Evolutionary conservation across 2,113 vertebrate genomes (phyloP).

Genomic region (Cephalophus harveyi): DNA sequence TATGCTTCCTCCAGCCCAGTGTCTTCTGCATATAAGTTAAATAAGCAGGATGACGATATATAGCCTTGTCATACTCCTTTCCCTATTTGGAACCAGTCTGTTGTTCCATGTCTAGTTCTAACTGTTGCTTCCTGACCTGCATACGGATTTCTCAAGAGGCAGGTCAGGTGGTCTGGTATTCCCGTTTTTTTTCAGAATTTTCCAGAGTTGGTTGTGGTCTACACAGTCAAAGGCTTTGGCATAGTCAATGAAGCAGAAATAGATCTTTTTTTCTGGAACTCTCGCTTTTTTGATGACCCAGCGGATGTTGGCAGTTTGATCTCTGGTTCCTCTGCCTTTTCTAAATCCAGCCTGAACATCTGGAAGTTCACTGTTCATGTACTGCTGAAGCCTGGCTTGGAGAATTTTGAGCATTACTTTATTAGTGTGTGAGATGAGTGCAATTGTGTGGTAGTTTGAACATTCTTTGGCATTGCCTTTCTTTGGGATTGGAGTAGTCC

Average conservation of each 20-base stretch:
- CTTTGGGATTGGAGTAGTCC: background rate
- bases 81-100: background rate
- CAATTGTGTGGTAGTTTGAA: background rate
- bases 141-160: too few relatives aligned
- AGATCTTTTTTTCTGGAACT: background rate
- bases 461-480: background rate
- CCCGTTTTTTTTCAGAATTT: background rate
- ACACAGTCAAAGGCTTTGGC: background rate
- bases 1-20: too few relatives aligned
- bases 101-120: background rate
- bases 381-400: background rate
- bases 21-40: too few relatives aligned
- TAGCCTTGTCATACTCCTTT: too few relatives aligned
- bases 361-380: rapidly evolving
- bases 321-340: background rate
- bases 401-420: background rate
- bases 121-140: background rate
- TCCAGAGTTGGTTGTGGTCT: background rate
- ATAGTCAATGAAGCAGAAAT: background rate
- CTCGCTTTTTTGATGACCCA: background rate
- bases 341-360: background rate
- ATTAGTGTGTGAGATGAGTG: background rate
- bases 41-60: too few relatives aligned
- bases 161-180: background rate
- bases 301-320: background rate